These are phyloP conservation scores for Huso huso DNA, from an alignment of 2,797 vertebrate genomes.

Conservation along the genomic window DNA sequence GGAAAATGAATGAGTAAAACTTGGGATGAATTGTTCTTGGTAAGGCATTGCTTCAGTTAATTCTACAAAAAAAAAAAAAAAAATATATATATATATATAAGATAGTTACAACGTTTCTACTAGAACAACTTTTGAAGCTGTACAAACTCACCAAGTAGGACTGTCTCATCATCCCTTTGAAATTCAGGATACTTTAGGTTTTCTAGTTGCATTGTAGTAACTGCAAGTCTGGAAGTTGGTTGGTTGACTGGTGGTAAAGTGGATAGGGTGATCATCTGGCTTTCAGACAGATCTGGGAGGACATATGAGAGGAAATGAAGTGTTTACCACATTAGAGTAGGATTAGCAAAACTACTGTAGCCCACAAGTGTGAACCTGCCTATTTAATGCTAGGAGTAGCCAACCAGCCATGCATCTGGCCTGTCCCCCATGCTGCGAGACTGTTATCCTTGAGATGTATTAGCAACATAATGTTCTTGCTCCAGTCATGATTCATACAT, in stretches of 20 bases:
- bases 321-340: constrained; percentile 8
- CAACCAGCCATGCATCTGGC: not conserved
- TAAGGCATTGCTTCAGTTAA: not conserved
- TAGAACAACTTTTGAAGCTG: no score
- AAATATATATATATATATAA: not conserved
- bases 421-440: not conserved
- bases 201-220: not conserved
- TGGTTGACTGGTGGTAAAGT: constrained; percentile 9
- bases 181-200: not conserved
- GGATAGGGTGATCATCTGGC: constrained; percentile 15
- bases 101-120: not conserved
- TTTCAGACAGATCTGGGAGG: constrained; percentile 21
- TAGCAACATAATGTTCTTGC: not conserved
- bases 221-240: not conserved
- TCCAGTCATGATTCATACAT: constrained; percentile 22
- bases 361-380: constrained; percentile 5
- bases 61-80: not conserved
- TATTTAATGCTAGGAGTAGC: constrained; percentile 8
- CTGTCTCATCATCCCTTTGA: constrained; percentile 29
- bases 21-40: not conserved
- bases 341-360: constrained; percentile 8
- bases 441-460: not conserved
- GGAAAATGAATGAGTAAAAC: not conserved
- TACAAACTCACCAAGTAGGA: not conserved
- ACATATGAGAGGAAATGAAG: not conserved